phyloP scores from a whole-genome alignment of 1,140 invertebrate genomes.

The Phymastichus coffea region DNA sequence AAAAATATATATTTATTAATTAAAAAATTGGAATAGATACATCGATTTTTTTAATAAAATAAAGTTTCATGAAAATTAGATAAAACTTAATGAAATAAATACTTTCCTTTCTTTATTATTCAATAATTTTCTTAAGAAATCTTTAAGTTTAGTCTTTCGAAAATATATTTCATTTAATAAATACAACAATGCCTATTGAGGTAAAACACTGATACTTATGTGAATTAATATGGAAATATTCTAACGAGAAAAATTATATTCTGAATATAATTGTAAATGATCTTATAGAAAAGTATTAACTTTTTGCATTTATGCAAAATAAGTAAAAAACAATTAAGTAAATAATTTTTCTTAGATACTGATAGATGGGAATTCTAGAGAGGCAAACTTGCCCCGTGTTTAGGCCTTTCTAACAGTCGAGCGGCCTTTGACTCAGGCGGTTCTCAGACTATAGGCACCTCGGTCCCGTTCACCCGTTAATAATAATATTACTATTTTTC shows the following conservation, averaged over 20 bases:
- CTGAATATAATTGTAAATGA: background rate
- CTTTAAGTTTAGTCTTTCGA: background rate
- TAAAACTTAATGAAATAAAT: background rate
- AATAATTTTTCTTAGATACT: no score
- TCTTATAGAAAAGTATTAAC: background rate
- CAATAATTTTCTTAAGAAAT: background rate
- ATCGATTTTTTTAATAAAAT: no score
- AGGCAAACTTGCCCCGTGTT: no score
- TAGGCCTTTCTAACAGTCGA: no score
- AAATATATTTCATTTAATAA: background rate
- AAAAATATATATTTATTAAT: background rate
- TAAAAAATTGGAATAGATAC: background rate
- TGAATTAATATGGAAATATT: slow-evolving; percentile 2
- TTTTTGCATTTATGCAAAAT: background rate
- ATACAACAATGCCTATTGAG: background rate
- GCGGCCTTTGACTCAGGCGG: no score
- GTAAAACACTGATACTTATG: background rate
- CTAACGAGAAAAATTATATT: background rate
- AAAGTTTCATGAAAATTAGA: background rate
- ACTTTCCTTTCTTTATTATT: background rate
- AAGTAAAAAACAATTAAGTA: background rate
- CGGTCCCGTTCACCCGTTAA: no score
- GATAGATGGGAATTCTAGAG: no score
- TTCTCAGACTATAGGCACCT: no score
- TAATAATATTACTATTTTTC: no score